These are phyloP conservation scores for Chaetoderma sp. DNA, from an alignment of 2,888 invertebrate genomes.

Conservation along the genomic window DNA sequence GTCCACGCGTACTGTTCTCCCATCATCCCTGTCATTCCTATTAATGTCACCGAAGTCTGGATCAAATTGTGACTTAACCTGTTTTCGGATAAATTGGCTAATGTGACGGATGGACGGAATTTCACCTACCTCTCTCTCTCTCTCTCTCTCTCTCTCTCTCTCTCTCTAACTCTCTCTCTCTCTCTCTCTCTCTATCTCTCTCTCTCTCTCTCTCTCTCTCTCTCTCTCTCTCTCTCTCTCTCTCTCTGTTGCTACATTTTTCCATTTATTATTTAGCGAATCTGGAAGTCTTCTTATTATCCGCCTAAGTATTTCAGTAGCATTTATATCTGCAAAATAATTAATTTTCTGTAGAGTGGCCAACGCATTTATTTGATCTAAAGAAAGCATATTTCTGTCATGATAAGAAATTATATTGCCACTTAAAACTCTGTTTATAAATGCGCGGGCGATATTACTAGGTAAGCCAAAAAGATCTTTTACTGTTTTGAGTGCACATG, in stretches of 20 bases:
- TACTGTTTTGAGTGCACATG: slow-evolving; percentile 10
- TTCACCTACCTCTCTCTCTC: background rate
- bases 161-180: too few relatives aligned
- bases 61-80: slow-evolving; percentile 16
- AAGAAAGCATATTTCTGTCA: too few relatives aligned
- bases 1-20: background rate
- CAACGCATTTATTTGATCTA: too few relatives aligned
- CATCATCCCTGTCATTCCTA: background rate
- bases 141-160: too few relatives aligned
- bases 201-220: too few relatives aligned
- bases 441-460: slow-evolving; percentile 12
- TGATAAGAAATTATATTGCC: slow-evolving; percentile 6
- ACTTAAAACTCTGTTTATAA: slow-evolving; percentile 7
- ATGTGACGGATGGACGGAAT: background rate
- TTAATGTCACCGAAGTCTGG: slow-evolving; percentile 22
- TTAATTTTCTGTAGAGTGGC: too few relatives aligned
- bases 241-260: background rate
- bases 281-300: background rate
- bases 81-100: slow-evolving; percentile 11
- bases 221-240: too few relatives aligned
- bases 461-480: slow-evolving; percentile 19
- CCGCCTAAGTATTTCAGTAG: background rate
- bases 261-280: background rate
- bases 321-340: slow-evolving; percentile 9
- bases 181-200: too few relatives aligned